These are phyloP conservation scores for Drosophila orena DNA, from an alignment of 1,140 invertebrate genomes.

Conservation along the genomic window DNA sequence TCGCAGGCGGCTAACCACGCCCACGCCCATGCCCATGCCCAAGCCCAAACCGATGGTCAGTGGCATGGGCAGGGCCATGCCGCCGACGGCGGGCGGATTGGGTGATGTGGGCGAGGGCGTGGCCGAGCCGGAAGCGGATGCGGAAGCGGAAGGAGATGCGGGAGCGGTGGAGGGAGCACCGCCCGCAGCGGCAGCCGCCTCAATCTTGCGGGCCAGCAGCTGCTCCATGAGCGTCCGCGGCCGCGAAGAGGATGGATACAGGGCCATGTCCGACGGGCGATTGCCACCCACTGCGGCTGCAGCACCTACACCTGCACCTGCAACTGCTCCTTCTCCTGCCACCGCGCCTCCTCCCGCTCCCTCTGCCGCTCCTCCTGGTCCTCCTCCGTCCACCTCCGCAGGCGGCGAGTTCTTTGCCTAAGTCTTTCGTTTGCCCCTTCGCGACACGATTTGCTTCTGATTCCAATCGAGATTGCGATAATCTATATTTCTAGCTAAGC, in stretches of 20 bases:
- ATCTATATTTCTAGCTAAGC: conserved; percentile 14
- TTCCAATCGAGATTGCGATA: conserved; percentile 1
- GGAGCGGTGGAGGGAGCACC: conserved; percentile 83
- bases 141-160: conserved; percentile 85
- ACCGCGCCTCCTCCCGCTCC: background rate
- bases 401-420: conserved; percentile 71
- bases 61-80: conserved; percentile 57
- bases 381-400: conserved; percentile 21
- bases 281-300: background rate
- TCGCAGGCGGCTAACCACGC: conserved; percentile 85
- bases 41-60: background rate
- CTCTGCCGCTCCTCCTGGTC: conserved; percentile 20
- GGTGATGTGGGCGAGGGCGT: conserved; percentile 86
- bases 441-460: background rate
- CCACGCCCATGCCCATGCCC: conserved; percentile 54
- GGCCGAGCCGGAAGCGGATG: conserved; percentile 85
- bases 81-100: conserved; percentile 85
- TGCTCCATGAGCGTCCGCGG: conserved; percentile 91
- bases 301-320: background rate
- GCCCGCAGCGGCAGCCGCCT: conserved; percentile 84
- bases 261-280: conserved; percentile 54
- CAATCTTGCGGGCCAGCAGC: conserved; percentile 91
- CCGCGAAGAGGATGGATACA: conserved; percentile 85
- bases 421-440: conserved; percentile 71
- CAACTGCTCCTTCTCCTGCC: background rate